Evolutionary conservation across 2,113 vertebrate species (phyloP).

Genomic region (Colistium nudipinnis): DNA sequence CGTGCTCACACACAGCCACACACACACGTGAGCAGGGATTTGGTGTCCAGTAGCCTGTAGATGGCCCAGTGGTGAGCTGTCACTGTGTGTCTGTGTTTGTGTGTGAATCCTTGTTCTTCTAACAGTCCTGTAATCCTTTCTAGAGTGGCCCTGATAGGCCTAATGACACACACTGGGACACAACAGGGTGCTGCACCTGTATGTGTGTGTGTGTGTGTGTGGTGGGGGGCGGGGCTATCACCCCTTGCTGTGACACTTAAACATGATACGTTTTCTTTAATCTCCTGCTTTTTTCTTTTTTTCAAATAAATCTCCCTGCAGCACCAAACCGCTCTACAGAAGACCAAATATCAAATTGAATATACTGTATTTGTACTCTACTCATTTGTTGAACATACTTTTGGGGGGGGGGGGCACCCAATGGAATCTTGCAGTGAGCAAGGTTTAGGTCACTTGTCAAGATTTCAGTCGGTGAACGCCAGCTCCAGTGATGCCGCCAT

Average conservation of each 20-base stretch:
- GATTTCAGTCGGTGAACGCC: too few relatives aligned
- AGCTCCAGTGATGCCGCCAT: constrained; percentile 18
- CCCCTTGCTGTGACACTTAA: constrained; percentile 61
- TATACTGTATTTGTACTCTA: too few relatives aligned
- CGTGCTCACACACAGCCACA: constrained; percentile 40
- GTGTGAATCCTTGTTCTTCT: constrained; percentile 64
- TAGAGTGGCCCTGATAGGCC: constrained; percentile 78
- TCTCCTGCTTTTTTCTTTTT: not conserved
- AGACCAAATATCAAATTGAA: too few relatives aligned
- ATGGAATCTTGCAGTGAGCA: constrained; percentile 36
- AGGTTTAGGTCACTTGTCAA: constrained; percentile 25
- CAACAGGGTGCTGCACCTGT: constrained; percentile 73
- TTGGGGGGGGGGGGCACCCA: constrained; percentile 9
- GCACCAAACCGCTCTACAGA: not conserved
- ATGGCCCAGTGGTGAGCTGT: constrained; percentile 68
- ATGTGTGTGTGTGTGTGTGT: constrained; percentile 29
- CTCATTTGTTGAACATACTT: too few relatives aligned
- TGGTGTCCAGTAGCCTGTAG: constrained; percentile 72
- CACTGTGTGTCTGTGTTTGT: constrained; percentile 44
- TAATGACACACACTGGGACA: constrained; percentile 78
- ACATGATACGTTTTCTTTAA: constrained; percentile 51
- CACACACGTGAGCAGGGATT: constrained; percentile 59
- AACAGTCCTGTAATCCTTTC: constrained; percentile 80
- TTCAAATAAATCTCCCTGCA: not conserved
- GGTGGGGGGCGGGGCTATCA: constrained; percentile 40